Conservation (phyloP, 2,113 vertebrate species). For the Loxodonta africana region DNA sequence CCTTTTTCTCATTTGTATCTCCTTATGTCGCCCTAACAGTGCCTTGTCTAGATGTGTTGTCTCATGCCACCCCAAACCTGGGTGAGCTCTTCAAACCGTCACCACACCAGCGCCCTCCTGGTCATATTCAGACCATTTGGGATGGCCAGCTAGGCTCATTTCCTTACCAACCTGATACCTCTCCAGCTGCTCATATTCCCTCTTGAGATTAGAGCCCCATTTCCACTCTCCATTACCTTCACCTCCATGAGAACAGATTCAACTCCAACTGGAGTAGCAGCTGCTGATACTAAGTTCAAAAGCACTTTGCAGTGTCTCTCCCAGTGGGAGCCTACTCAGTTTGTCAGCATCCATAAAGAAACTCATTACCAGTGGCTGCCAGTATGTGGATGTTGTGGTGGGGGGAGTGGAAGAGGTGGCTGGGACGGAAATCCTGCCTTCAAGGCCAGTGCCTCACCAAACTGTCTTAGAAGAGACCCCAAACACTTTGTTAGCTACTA, state of each 20-base stretch:
- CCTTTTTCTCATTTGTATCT: background rate
- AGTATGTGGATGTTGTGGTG: background rate
- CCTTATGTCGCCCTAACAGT: background rate
- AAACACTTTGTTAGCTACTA: background rate
- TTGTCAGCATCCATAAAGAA: background rate
- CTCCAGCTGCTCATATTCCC: background rate
- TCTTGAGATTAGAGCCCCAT: background rate
- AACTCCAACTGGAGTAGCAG: background rate
- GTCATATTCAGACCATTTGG: background rate
- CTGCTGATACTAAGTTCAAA: background rate
- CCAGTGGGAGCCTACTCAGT: background rate
- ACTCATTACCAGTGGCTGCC: background rate
- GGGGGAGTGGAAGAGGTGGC: background rate
- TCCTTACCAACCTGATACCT: background rate
- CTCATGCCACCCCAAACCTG: background rate
- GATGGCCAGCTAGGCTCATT: background rate
- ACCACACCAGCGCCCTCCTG: background rate
- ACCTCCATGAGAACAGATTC: background rate
- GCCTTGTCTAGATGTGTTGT: too few species aligned
- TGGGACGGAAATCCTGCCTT: background rate
- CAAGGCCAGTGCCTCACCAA: background rate
- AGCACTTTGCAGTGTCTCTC: background rate
- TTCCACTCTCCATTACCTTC: background rate
- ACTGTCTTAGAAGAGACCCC: background rate
- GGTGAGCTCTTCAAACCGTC: background rate